phyloP scores from a whole-genome alignment of 1,140 invertebrate genomes.

The Megathymus violae region DNA sequence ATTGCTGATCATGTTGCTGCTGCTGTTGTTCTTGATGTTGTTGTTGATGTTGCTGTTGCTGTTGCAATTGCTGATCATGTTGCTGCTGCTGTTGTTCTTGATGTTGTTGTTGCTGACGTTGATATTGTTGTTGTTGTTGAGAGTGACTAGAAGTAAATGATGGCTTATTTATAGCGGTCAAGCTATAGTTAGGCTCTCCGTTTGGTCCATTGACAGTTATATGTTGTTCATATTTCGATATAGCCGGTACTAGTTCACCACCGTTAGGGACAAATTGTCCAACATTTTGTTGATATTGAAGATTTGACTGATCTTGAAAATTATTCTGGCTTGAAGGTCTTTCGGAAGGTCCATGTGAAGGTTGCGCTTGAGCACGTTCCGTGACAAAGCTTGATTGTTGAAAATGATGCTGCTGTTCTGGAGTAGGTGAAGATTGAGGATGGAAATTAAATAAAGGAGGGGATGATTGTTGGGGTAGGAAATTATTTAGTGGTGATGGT shows the following conservation, averaged over 20 bases:
- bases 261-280: slow-evolving; percentile 83
- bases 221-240: slow-evolving; percentile 91
- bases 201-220: slow-evolving; percentile 84
- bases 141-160: slow-evolving; percentile 52
- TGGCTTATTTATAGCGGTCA: slow-evolving; percentile 54
- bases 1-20: slow-evolving; percentile 62
- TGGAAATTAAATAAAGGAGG: slow-evolving; percentile 72
- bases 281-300: slow-evolving; percentile 69
- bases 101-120: slow-evolving; percentile 43
- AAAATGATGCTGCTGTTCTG: slow-evolving; percentile 52
- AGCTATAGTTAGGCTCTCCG: slow-evolving; percentile 53
- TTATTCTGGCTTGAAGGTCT: slow-evolving; percentile 53
- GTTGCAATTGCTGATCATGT: slow-evolving; percentile 54
- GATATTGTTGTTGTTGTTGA: slow-evolving; percentile 35
- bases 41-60: slow-evolving; percentile 49
- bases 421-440: slow-evolving; percentile 64
- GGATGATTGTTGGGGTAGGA: slow-evolving; percentile 74
- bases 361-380: slow-evolving; percentile 57
- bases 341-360: slow-evolving; percentile 58
- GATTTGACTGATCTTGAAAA: slow-evolving; percentile 53
- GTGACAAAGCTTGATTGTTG: slow-evolving; percentile 47
- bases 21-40: slow-evolving; percentile 45
- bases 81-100: slow-evolving; percentile 50
- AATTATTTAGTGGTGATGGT: slow-evolving; percentile 64
- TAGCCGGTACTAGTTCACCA: slow-evolving; percentile 88